Base-by-base conservation (phyloP, 2,888 invertebrate genomes). In the Netelia fuscicornis region DNA sequence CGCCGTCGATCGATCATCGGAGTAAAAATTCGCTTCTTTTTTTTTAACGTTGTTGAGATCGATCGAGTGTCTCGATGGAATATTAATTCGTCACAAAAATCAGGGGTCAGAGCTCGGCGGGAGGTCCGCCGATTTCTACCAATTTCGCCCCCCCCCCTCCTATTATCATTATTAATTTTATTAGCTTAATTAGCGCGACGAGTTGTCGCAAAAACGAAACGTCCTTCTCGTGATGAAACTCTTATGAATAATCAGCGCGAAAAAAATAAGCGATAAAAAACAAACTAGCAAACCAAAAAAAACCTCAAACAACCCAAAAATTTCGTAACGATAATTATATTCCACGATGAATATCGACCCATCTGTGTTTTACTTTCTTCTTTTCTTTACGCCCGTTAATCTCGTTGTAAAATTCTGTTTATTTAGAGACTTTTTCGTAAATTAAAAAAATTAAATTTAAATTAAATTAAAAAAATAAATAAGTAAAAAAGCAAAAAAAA, bases 71-170 rank as follows among this genome's bases (percentile, higher is more conserved):
- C 58, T 58, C 58, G 58, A 58, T 20, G 1, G 58, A 58, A 58
- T 58, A 58, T 58, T 58, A 58, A 58, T 58, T 58, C 58, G 58
- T 58, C 20, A 20, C 17, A 58, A 58, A 58, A 17, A 58, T 20
- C 17, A 20, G 58, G 58, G 58, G 58, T 20, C 17, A 13, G 17
- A 58, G 58, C 58, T 5, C 23, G 5, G n/a, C 58, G 20, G 58
- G 58, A 0, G 58, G n/a, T 58, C 58, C 20, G 54, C 5, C 54
- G 54, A n/a, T 54, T 54, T 17, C 17, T 13, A 48, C 48, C 48
- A 1, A 30, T 30, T 9, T 48, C 48, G 11, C 13, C 48, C 11
- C 2, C 11, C 11, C 48, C 9, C 13, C 9, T 10, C 48, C 1
- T 13, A 11, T 48, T 48, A 30, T 48, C 13, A 3, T 48, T 48